Percentiles rank a stretch among this genome's conserved stretches.
phyloP scores from a whole-genome alignment of 2,888 invertebrate species.

The Oscheius sp. region DNA sequence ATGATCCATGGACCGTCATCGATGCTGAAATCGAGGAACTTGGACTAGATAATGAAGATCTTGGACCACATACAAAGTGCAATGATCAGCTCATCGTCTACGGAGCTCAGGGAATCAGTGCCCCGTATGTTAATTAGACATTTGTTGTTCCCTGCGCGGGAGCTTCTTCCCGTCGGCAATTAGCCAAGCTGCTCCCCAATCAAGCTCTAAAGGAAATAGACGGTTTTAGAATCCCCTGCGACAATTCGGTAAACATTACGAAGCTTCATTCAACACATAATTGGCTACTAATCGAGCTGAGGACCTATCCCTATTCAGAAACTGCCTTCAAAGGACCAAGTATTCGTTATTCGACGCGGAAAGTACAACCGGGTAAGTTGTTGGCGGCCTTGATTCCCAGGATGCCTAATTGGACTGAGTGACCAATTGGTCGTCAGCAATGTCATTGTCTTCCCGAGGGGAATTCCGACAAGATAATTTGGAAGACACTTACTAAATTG shows the following conservation, averaged over 20 bases:
- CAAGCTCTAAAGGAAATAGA: not conserved
- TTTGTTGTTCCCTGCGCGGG: too few species aligned
- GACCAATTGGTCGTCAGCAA: constrained; percentile 15
- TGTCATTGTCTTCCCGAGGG: constrained; percentile 17
- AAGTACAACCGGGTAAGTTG: constrained; percentile 27
- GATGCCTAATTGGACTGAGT: constrained; percentile 6
- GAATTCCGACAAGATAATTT: not conserved
- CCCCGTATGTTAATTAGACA: constrained; percentile 29
- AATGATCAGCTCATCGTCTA: constrained; percentile 55
- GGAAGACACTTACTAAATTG: too few species aligned
- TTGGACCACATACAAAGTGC: constrained; percentile 45
- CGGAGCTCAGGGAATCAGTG: constrained; percentile 49
- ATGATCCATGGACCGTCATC: constrained; percentile 34
- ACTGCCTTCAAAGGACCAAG: constrained; percentile 33
- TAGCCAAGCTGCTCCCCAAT: constrained; percentile 15
- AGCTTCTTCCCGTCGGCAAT: too few species aligned
- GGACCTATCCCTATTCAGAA: constrained; percentile 25
- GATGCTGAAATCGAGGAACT: constrained; percentile 35
- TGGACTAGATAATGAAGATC: constrained; percentile 43
- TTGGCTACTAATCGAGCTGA: constrained; percentile 41
- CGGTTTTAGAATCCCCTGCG: constrained; percentile 39
- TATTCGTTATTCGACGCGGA: constrained; percentile 31
- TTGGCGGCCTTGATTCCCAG: constrained; percentile 18
- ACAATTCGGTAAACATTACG: constrained; percentile 28
- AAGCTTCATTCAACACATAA: constrained; percentile 35